Evolutionary conservation across 2,113 vertebrate genomes (phyloP).

Genomic region (Datnioides undecimradiatus): DNA sequence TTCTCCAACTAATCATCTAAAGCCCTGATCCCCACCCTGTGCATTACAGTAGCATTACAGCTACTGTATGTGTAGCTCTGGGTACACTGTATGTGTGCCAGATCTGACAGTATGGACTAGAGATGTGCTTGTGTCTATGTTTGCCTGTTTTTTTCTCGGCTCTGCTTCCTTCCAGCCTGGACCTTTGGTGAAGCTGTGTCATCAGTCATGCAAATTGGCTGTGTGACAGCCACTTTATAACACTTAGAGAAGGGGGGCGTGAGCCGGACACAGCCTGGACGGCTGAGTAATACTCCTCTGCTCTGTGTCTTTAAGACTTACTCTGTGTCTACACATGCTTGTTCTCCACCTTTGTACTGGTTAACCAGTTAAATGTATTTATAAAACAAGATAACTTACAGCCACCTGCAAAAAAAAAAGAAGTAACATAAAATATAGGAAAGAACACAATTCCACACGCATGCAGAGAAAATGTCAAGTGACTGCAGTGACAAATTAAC

Average conservation of each 20-base stretch:
- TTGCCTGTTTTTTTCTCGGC: slow-evolving; percentile 21
- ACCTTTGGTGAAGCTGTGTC: slow-evolving; percentile 57
- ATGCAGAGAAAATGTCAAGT: slow-evolving; percentile 5
- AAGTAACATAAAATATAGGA: neutral
- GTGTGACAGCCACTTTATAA: slow-evolving; percentile 78
- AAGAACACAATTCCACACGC: slow-evolving; percentile 7
- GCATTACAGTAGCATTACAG: neutral
- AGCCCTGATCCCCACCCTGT: neutral
- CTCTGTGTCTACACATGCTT: slow-evolving; percentile 37
- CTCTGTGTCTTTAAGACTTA: slow-evolving; percentile 29
- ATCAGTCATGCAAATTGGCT: slow-evolving; percentile 83
- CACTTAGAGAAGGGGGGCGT: slow-evolving; percentile 60
- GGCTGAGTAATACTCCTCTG: slow-evolving; percentile 53
- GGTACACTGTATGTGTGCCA: neutral
- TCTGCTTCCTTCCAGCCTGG: slow-evolving; percentile 47
- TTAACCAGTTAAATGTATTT: slow-evolving; percentile 7
- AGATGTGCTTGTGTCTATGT: slow-evolving; percentile 1
- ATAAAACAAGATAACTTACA: slow-evolving; percentile 36
- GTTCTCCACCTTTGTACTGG: slow-evolving; percentile 30
- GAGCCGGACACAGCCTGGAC: slow-evolving; percentile 32
- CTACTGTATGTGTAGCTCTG: neutral
- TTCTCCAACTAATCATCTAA: neutral
- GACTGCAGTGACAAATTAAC: neutral
- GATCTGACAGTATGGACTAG: neutral
- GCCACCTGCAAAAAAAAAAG: slow-evolving; percentile 15